Base-by-base conservation (phyloP, 1,140 invertebrate genomes). In the Calephelis virginiensis region DNA sequence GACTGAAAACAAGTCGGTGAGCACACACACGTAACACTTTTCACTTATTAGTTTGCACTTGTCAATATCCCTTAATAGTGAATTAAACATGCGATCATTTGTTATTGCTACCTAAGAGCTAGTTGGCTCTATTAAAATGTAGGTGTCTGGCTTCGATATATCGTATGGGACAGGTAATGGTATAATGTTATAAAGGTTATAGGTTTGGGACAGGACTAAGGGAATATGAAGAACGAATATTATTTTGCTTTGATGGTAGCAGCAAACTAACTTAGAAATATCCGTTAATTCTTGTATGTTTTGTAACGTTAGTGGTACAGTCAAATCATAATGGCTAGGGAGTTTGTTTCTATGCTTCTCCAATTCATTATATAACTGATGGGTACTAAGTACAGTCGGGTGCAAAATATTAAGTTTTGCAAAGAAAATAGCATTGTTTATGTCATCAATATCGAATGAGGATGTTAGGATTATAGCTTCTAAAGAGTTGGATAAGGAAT, bases 241-340 rank as follows among this genome's bases (percentile, higher is more conserved):
- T 45, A 46, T 62, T 46, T 62, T 62, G 14, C 14, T 45, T 8
- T 62, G 38, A 14, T 62, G 61, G 14, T 62, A 62, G 12, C 46
- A 62, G 14, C 38, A 62, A 62, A 62, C 43, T 62, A 62, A 14
- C 14, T 62, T 62, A 46, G 40, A 62, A 14, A 62, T 62, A 62
- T 45, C 61, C 4, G 43, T 47, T 45, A 62, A 13, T 62, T 62
- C 61, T 6, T 62, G 61, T 9, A 46, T 62, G 11, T 62, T 62
- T 62, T 62, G 43, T 13, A 45, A 13, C 11, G 61, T 45, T 62
- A 62, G 14, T 46, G 38, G 61, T 45, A 28, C 3, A 28, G 28
- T 2, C 28, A 28, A 28, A 3, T 28, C 28, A 28, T 28, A 28
- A 28, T 28, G 28, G 28, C 28, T 61, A 5, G 60, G 60, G 37